Percentiles rank a stretch among this genome's conserved stretches.
Conservation (phyloP, 2,888 invertebrate genomes). For the Alentia gelatinosa region DNA sequence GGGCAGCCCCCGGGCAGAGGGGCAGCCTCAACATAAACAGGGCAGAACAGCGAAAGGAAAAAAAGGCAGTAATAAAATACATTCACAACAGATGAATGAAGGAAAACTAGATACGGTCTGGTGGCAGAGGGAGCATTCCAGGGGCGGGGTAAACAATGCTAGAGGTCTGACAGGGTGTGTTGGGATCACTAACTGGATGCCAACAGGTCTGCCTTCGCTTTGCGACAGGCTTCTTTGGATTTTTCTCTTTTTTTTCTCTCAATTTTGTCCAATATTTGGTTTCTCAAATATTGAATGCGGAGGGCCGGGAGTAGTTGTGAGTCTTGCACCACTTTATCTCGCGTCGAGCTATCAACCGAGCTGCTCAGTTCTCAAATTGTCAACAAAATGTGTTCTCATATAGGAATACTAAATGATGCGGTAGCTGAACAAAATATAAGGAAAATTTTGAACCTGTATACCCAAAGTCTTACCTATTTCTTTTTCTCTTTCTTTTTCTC, state of each 20-base stretch:
- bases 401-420: conserved; percentile 45
- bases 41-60: background rate
- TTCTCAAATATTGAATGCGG: no score
- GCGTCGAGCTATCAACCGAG: background rate
- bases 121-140: no score
- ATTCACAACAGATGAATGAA: conserved; percentile 34
- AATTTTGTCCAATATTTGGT: no score
- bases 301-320: background rate
- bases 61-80: background rate
- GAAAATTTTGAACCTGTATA: conserved; percentile 54
- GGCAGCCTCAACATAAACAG: background rate
- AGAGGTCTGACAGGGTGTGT: no score
- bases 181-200: no score
- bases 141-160: no score
- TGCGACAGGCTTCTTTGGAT: no score
- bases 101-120: no score
- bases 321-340: conserved; percentile 52
- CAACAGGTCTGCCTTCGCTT: no score
- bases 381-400: conserved; percentile 34
- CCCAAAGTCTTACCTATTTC: conserved; percentile 50
- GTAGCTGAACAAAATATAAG: conserved; percentile 50
- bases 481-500: conserved; percentile 52
- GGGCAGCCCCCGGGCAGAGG: background rate
- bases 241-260: no score
- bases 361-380: conserved; percentile 19